Evolutionary conservation across 2,888 invertebrate species (phyloP), one percentile per base, ranked within the genome.

Genomic region (Chironomus tentans): DNA sequence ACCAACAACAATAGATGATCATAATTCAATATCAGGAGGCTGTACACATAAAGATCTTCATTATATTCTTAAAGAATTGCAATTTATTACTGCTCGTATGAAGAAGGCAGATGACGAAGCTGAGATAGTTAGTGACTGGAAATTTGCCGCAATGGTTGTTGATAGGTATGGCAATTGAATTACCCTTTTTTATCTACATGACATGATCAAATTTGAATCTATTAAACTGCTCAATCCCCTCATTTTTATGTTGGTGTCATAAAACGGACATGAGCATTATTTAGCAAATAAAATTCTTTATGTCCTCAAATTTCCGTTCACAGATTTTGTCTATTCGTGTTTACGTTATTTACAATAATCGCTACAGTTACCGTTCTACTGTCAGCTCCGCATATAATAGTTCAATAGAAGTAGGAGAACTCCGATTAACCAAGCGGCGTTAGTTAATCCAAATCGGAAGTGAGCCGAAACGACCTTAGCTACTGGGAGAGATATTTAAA

Each of bases 71-170:
- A 90, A 92, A 80, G 97, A 98, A 86, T 87, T 98, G 80, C 94
- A 94, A 85, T 96, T 95, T 86, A 96, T 98, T 83, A 97, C 97
- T 61, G 90, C 91, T 80, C 90, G 95, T 81, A 94, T 97, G 92
- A 92, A 93, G 84, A 94, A 95, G 84, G 92, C 95, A 76, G 97
- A 98, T 82, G 94, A 95, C 81, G 95, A 95, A 82, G 92, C 92
- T 77, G 96, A 97, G 83, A 88, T 94, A 79, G 95, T 95, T 81
- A 95, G 93, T 85, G 97, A 98, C 84, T 97, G 97, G 97, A 97
- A 96, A 84, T 98, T 97, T 84, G 97, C 97, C 77, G 97, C 97
- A 79, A 96, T 97, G 95, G 97, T 97, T 83, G 95, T 98, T 83
- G 97, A 98, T 87, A 91, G 95, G 88, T 90, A 21, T 65, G 18